Conservation (phyloP, 2,888 invertebrate genomes). For the Stenoptilia bipunctidactyla region DNA sequence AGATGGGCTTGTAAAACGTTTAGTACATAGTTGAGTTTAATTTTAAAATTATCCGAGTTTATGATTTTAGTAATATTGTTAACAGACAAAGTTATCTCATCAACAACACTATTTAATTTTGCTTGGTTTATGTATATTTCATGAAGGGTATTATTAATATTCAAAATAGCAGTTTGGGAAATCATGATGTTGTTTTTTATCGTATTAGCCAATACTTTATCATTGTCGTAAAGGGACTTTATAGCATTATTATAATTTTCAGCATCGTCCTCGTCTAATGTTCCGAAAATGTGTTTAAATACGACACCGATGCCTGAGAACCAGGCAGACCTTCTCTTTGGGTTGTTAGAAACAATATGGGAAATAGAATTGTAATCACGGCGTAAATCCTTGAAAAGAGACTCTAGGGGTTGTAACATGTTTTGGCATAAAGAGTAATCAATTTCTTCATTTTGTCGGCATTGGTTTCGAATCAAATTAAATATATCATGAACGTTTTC, state of each 20-base stretch:
- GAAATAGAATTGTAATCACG: background rate
- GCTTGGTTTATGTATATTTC: background rate
- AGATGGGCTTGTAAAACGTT: slow-evolving; percentile 9
- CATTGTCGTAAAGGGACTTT: background rate
- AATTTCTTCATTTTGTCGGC: slow-evolving; percentile 8
- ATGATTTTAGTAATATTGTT: background rate
- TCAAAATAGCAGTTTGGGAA: background rate
- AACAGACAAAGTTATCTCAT: background rate
- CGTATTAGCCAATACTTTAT: background rate
- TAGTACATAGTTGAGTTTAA: slow-evolving; percentile 4
- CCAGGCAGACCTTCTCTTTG: slow-evolving; percentile 16
- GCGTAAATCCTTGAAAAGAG: background rate
- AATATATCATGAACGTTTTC: slow-evolving; percentile 14
- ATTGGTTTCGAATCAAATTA: slow-evolving; percentile 8
- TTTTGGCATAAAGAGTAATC: slow-evolving; percentile 1
- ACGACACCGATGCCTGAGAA: slow-evolving; percentile 15
- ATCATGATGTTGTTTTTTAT: slow-evolving; percentile 2
- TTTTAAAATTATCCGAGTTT: slow-evolving; percentile 3
- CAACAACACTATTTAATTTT: background rate
- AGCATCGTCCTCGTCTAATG: slow-evolving; percentile 4
- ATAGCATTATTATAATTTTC: slow-evolving; percentile 2
- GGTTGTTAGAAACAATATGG: background rate
- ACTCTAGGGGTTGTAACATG: slow-evolving; percentile 1
- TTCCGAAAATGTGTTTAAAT: slow-evolving; percentile 11
- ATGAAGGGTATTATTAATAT: background rate